phyloP scores from a whole-genome alignment of 2,113 vertebrate genomes.

The Lophochroa leadbeateri region DNA sequence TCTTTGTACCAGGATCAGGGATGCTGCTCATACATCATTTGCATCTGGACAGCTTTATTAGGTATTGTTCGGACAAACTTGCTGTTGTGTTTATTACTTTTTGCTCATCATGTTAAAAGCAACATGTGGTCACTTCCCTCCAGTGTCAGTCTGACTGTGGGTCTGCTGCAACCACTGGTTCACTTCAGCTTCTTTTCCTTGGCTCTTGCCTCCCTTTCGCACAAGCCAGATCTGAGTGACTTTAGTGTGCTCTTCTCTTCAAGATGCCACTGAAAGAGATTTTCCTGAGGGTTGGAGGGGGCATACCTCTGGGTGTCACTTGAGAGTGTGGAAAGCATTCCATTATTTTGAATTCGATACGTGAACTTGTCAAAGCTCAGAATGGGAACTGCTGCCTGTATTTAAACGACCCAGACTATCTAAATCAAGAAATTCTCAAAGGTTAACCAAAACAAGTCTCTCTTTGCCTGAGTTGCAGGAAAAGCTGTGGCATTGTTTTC shows the following conservation, averaged over 20 bases:
- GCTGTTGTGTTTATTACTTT: not conserved
- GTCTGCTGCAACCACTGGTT: not conserved
- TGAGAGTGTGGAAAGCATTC: not conserved
- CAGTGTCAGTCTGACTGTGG: fast-evolving
- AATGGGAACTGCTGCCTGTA: not conserved
- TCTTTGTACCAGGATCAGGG: not conserved
- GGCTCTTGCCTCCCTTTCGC: not conserved
- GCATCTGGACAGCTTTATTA: not conserved
- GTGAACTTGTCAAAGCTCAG: not conserved
- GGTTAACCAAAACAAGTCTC: not conserved
- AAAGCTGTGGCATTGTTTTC: not conserved
- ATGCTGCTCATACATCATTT: not conserved
- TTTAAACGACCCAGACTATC: no score
- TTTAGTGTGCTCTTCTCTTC: not conserved
- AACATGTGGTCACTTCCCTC: fast-evolving
- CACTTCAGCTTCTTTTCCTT: not conserved
- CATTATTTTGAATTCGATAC: not conserved
- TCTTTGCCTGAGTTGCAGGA: not conserved
- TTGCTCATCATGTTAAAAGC: not conserved
- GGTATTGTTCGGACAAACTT: not conserved
- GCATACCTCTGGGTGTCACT: not conserved
- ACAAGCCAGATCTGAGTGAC: not conserved
- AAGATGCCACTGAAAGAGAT: not conserved
- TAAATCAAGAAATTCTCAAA: not conserved
- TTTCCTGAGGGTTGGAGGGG: not conserved